phyloP scores from a whole-genome alignment of 2,888 invertebrate genomes.

The Lucinisca nassula region DNA sequence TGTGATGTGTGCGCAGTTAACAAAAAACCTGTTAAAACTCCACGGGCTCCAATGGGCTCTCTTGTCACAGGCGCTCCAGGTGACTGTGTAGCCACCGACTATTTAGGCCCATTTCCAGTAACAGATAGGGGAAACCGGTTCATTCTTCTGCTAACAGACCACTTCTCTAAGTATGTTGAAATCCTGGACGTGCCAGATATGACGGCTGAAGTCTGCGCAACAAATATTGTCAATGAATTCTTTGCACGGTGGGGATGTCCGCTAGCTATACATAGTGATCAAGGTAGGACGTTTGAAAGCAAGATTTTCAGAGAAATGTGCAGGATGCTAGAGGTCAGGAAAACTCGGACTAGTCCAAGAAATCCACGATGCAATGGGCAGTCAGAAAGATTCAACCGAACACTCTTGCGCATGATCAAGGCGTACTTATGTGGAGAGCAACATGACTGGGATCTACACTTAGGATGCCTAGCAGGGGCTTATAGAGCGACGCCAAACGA shows the following conservation, averaged over 20 bases:
- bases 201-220: constrained; percentile 42
- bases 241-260: constrained; percentile 48
- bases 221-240: constrained; percentile 28
- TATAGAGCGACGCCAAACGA: constrained; percentile 54
- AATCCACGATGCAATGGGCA: constrained; percentile 61
- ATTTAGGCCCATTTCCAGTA: constrained; percentile 24
- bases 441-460: constrained; percentile 25
- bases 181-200: constrained; percentile 37
- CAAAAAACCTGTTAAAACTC: not conserved
- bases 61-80: constrained; percentile 40
- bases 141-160: constrained; percentile 14
- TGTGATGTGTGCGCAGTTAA: constrained; percentile 19
- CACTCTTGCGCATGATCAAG: constrained; percentile 55
- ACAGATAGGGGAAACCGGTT: constrained; percentile 21
- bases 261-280: constrained; percentile 35
- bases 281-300: constrained; percentile 45
- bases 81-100: constrained; percentile 31
- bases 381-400: constrained; percentile 60
- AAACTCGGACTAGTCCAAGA: constrained; percentile 48
- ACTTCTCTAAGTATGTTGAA: constrained; percentile 30
- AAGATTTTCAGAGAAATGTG: constrained; percentile 40
- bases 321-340: constrained; percentile 34
- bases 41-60: constrained; percentile 30
- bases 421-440: constrained; percentile 54
- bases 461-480: constrained; percentile 55